Percentiles rank a stretch among this genome's conserved stretches.
Conservation (phyloP, 2,113 vertebrate genomes). For the Bothrops jararaca region DNA sequence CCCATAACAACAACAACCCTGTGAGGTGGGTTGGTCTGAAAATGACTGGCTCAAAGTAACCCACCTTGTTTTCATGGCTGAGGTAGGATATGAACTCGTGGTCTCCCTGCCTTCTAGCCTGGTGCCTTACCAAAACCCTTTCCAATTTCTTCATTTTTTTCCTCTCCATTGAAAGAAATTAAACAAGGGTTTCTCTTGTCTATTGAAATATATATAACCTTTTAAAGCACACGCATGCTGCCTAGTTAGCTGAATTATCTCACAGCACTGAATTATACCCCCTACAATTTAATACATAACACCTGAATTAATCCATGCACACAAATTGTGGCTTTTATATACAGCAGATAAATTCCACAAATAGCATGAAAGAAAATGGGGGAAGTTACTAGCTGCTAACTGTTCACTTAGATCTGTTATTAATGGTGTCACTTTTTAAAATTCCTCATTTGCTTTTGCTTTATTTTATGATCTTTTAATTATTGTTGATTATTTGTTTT, state of each 20-base stretch:
- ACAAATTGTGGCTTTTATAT: not conserved
- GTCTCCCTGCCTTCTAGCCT: not conserved
- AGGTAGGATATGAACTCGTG: not conserved
- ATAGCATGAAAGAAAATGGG: slow-evolving; percentile 15
- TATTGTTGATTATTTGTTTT: slow-evolving; percentile 59
- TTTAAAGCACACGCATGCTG: not conserved
- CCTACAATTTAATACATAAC: not conserved
- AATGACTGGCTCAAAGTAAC: not conserved
- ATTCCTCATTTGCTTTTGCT: slow-evolving; percentile 55
- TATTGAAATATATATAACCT: not conserved
- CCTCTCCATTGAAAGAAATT: not conserved
- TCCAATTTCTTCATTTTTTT: not conserved
- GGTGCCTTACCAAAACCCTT: not conserved
- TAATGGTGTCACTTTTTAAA: slow-evolving; percentile 49
- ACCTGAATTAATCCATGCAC: not conserved
- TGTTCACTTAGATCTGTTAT: slow-evolving; percentile 50
- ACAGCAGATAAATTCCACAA: not conserved
- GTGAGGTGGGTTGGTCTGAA: not conserved
- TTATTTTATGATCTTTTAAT: slow-evolving; percentile 59
- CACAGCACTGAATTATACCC: not conserved
- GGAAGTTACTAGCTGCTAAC: slow-evolving; percentile 37
- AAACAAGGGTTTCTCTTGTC: not conserved
- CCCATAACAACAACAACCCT: not conserved
- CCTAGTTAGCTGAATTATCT: not conserved
- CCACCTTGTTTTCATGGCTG: not conserved